Evolutionary conservation across 2,113 vertebrate genomes (phyloP).

Genomic region (Poicephalus meyeri): DNA sequence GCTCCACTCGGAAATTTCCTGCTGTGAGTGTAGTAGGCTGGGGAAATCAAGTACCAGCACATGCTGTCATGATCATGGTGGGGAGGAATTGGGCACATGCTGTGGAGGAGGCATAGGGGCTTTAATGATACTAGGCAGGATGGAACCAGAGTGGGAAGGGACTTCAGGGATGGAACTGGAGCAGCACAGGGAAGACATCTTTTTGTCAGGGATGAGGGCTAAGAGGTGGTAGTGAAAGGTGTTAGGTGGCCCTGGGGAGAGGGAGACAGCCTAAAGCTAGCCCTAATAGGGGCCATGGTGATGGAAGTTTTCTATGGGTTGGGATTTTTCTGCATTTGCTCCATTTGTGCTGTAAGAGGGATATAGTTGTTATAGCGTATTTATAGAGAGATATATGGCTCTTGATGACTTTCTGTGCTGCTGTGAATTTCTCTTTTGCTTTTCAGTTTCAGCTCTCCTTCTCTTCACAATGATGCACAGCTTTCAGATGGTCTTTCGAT

Average conservation of each 20-base stretch:
- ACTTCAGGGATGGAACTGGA: not conserved
- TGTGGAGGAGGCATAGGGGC: rapidly evolving
- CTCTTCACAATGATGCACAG: not conserved
- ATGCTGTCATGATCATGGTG: not conserved
- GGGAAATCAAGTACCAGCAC: not conserved
- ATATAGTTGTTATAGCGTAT: not conserved
- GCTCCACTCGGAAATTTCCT: not conserved
- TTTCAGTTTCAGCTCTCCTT: not conserved
- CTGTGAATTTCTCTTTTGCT: not conserved
- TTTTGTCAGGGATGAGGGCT: not conserved
- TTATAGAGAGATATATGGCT: not conserved
- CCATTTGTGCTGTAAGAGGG: not conserved
- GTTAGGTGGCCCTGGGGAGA: not conserved
- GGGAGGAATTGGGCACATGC: rapidly evolving
- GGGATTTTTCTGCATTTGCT: not conserved
- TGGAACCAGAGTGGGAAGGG: not conserved
- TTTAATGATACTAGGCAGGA: not conserved
- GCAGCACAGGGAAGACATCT: rapidly evolving
- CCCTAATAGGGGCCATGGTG: not conserved
- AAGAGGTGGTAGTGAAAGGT: not conserved
- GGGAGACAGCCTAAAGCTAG: not conserved
- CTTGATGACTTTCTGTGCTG: not conserved
- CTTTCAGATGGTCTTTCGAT: not conserved
- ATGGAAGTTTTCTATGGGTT: not conserved
- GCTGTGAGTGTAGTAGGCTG: rapidly evolving